phyloP scores from a whole-genome alignment of 2,888 invertebrate species.

The Phaonia tiefii region DNA sequence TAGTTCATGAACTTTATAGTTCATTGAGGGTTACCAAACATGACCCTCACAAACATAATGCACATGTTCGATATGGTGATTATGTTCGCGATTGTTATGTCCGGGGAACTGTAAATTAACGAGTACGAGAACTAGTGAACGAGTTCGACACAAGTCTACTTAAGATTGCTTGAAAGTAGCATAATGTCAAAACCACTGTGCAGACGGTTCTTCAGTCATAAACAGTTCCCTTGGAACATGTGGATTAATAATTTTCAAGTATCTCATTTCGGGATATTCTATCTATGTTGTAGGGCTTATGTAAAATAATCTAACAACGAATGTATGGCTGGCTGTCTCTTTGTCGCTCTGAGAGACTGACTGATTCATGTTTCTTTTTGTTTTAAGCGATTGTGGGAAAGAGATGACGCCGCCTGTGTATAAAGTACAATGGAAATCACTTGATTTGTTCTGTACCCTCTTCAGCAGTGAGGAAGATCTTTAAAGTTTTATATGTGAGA shows the following conservation, averaged over 20 bases:
- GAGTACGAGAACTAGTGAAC: too few relatives aligned
- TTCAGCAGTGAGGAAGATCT: neutral
- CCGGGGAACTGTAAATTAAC: too few relatives aligned
- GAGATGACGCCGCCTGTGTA: neutral
- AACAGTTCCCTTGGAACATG: slow-evolving; percentile 19
- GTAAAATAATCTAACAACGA: slow-evolving; percentile 31
- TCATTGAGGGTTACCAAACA: too few relatives aligned
- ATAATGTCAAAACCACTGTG: too few relatives aligned
- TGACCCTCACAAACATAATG: too few relatives aligned
- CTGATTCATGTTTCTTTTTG: slow-evolving; percentile 20
- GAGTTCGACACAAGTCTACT: too few relatives aligned
- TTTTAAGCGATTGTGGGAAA: slow-evolving; percentile 23
- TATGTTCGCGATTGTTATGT: too few relatives aligned
- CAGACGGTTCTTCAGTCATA: neutral
- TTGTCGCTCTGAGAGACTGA: neutral
- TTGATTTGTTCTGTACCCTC: slow-evolving; percentile 2
- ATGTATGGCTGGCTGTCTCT: neutral
- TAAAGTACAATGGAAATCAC: slow-evolving; percentile 1
- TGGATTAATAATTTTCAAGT: slow-evolving; percentile 30
- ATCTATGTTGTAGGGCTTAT: slow-evolving; percentile 14
- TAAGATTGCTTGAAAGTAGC: too few relatives aligned
- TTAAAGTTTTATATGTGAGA: neutral
- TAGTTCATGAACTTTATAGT: too few relatives aligned
- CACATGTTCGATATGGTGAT: too few relatives aligned
- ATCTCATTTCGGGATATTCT: slow-evolving; percentile 23